phyloP scores from a whole-genome alignment of 2,113 vertebrate species.

The Lampris megalopsis region DNA sequence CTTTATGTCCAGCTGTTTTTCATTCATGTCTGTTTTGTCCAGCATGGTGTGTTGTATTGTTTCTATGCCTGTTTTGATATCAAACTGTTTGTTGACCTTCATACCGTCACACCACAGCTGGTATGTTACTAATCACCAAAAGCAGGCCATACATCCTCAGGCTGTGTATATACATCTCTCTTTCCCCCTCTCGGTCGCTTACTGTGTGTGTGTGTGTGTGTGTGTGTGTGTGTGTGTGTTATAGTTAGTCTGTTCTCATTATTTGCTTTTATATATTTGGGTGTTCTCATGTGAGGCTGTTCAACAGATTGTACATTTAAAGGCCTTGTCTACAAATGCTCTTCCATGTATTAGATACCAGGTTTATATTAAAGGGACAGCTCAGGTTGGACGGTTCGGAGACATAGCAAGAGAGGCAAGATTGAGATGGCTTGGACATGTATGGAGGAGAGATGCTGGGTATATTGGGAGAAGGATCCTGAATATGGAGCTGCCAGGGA shows the following conservation, averaged over 20 bases:
- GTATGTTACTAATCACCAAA: conserved; percentile 17
- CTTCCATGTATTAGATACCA: background rate
- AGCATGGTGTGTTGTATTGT: conserved; percentile 22
- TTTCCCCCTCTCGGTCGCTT: too few relatives aligned
- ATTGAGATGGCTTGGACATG: too few relatives aligned
- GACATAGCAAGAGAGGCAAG: too few relatives aligned
- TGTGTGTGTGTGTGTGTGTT: background rate
- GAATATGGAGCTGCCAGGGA: too few relatives aligned
- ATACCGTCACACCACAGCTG: conserved; percentile 17
- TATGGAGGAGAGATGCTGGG: too few relatives aligned
- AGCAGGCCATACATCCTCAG: background rate
- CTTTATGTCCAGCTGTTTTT: background rate
- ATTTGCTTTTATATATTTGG: conserved; percentile 17
- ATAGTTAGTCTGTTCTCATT: background rate
- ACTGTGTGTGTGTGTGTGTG: background rate
- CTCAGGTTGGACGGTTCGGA: too few relatives aligned
- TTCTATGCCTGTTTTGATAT: conserved; percentile 17
- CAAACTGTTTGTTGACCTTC: too few relatives aligned
- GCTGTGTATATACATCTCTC: background rate
- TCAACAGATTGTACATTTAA: background rate
- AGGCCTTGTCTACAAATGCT: conserved; percentile 37
- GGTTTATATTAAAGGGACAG: too few relatives aligned
- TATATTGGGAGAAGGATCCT: too few relatives aligned
- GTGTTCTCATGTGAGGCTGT: background rate
- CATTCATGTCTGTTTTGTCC: conserved; percentile 1